A percentile compares a stretch with the other conserved stretches of the same genome.
Evolutionary conservation across 2,113 vertebrate species (phyloP).

Genomic region (Cyprinodon variegatus): DNA sequence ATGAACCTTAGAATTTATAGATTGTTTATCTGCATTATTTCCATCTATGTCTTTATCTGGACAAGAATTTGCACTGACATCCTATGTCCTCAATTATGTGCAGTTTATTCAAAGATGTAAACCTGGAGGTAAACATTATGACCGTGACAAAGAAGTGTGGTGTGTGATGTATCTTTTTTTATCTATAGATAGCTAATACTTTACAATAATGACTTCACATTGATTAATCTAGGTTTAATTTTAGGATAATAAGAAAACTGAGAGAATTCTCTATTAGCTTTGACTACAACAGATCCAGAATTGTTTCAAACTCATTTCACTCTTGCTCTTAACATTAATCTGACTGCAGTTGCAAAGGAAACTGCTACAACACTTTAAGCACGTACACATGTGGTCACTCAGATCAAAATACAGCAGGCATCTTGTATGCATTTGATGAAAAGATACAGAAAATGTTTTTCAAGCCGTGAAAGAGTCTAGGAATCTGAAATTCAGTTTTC

Average conservation of each 20-base stretch:
- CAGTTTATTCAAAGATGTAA: neutral
- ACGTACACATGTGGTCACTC: neutral
- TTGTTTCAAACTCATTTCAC: neutral
- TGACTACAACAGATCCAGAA: neutral
- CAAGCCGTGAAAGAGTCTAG: neutral
- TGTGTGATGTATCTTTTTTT: neutral
- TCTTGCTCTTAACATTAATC: neutral
- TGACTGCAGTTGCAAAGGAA: conserved; percentile 3
- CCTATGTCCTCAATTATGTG: neutral
- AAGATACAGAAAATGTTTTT: neutral
- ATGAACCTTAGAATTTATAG: neutral
- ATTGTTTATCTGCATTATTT: no score
- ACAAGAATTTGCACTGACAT: no score
- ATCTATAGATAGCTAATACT: neutral
- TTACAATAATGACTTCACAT: neutral
- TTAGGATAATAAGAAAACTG: neutral
- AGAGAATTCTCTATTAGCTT: neutral
- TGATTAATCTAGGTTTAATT: neutral
- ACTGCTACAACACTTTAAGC: conserved; percentile 1
- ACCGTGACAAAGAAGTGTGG: no score
- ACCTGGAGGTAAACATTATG: neutral
- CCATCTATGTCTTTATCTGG: no score
- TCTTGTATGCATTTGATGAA: conserved; percentile 1
- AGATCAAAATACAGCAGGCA: neutral
- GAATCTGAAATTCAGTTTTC: neutral